Conservation (phyloP, 2,888 invertebrate species). For the Ormyrus labotus region DNA sequence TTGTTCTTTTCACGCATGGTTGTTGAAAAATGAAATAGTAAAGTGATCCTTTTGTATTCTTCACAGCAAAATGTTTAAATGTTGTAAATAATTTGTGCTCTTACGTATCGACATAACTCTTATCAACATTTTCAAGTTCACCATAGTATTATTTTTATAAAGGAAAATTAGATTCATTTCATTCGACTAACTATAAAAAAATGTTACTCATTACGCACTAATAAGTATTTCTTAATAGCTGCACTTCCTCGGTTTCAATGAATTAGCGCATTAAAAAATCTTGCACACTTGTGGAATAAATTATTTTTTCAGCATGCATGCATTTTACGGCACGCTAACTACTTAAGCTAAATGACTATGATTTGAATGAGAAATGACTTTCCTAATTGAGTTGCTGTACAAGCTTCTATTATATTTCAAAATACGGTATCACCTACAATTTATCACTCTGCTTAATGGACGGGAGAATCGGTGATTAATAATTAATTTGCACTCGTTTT, state of each 20-base stretch:
- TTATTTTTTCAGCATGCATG: conserved; percentile 33
- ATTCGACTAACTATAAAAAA: not conserved
- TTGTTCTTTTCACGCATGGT: no score
- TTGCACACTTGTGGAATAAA: conserved; percentile 27
- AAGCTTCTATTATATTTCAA: conserved; percentile 40
- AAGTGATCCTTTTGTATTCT: no score
- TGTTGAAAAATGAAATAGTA: no score
- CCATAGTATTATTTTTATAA: no score
- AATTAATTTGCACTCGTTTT: no score
- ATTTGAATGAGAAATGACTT: conserved; percentile 47
- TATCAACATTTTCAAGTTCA: no score
- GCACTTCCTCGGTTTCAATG: conserved; percentile 10
- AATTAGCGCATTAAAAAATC: conserved; percentile 38
- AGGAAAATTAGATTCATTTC: no score
- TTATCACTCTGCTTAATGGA: conserved; percentile 3
- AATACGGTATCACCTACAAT: conserved; percentile 13
- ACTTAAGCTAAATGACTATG: conserved; percentile 47
- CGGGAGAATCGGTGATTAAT: no score
- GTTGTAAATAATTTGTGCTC: no score
- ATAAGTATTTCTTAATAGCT: not conserved
- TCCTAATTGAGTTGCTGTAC: conserved; percentile 51
- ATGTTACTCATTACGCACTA: not conserved
- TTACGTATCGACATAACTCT: no score
- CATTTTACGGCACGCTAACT: conserved; percentile 48
- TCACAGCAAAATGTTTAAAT: no score